These are phyloP conservation scores for Portunus trituberculatus DNA, from an alignment of 1,140 invertebrate species.

Conservation along the genomic window DNA sequence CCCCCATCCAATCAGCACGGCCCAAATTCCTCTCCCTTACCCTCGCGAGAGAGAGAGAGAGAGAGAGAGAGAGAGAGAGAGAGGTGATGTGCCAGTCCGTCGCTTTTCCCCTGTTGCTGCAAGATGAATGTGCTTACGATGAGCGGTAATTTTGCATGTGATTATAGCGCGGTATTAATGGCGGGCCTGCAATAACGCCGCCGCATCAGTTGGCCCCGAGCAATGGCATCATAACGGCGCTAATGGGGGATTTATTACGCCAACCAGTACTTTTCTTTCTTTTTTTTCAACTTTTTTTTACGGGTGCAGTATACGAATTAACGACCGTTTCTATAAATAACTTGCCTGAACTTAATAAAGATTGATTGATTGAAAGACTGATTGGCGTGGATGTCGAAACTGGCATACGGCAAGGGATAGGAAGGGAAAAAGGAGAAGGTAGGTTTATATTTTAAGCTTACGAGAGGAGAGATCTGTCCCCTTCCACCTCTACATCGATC, in stretches of 20 bases:
- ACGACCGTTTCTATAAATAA: not conserved
- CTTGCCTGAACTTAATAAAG: too few species aligned
- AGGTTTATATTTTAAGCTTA: too few species aligned
- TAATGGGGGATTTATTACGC: not conserved
- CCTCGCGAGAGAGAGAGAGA: slow-evolving; percentile 38
- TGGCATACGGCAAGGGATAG: too few species aligned
- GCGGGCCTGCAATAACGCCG: not conserved
- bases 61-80: slow-evolving; percentile 52
- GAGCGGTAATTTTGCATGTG: slow-evolving; percentile 27
- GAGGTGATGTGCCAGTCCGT: not conserved
- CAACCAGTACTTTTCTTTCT: not conserved
- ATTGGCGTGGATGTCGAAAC: too few species aligned
- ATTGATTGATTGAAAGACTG: too few species aligned
- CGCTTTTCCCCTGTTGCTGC: not conserved
- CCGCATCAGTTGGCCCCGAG: slow-evolving; percentile 26
- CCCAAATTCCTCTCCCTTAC: not conserved
- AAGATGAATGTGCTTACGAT: slow-evolving; percentile 22
- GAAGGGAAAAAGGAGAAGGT: too few species aligned
- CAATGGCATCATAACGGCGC: slow-evolving; percentile 17
- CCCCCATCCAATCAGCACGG: not conserved
- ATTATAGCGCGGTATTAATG: slow-evolving; percentile 40
- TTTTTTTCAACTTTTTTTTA: not conserved
- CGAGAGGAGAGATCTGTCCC: too few species aligned
- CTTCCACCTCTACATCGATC: too few species aligned
- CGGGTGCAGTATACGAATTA: not conserved